Percentiles rank a stretch among this genome's conserved stretches.
Evolutionary conservation across 2,797 vertebrate genomes (phyloP).

Genomic region (Artibeus lituratus): DNA sequence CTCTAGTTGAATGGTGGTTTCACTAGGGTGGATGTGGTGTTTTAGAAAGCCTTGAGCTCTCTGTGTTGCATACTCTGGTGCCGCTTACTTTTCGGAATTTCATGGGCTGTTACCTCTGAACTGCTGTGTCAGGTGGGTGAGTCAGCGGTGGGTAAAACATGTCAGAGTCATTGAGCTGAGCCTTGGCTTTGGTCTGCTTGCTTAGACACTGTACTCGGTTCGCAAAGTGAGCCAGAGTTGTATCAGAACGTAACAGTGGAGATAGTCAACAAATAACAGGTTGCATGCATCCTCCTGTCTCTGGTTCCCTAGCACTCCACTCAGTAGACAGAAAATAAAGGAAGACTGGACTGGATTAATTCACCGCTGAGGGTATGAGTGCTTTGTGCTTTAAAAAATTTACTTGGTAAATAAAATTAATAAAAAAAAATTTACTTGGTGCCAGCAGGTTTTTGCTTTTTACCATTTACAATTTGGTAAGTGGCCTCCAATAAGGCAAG

Average conservation of each 20-base stretch:
- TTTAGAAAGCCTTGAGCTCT: not conserved
- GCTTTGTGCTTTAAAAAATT: slow-evolving; percentile 4
- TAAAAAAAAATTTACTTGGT: not conserved
- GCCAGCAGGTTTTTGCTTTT: not conserved
- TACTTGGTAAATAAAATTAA: too few relatives aligned
- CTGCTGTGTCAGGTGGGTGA: not conserved
- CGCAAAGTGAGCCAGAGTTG: not conserved
- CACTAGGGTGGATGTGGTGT: not conserved
- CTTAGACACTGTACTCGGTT: not conserved
- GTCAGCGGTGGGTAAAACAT: not conserved
- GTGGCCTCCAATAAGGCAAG: not conserved
- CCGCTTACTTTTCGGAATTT: not conserved
- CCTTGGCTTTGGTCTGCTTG: not conserved
- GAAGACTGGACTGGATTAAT: not conserved
- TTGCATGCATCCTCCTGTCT: not conserved
- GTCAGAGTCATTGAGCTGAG: not conserved
- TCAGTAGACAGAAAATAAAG: not conserved
- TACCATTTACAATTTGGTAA: not conserved
- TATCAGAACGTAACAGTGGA: not conserved
- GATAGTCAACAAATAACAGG: not conserved
- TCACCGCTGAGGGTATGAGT: not conserved
- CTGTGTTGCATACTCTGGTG: not conserved
- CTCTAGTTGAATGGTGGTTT: not conserved
- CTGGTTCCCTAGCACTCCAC: not conserved
- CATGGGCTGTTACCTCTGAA: not conserved